Evolutionary conservation across 2,113 vertebrate species (phyloP), one percentile per base, ranked within the genome.

Genomic region (Engraulis encrasicolus): DNA sequence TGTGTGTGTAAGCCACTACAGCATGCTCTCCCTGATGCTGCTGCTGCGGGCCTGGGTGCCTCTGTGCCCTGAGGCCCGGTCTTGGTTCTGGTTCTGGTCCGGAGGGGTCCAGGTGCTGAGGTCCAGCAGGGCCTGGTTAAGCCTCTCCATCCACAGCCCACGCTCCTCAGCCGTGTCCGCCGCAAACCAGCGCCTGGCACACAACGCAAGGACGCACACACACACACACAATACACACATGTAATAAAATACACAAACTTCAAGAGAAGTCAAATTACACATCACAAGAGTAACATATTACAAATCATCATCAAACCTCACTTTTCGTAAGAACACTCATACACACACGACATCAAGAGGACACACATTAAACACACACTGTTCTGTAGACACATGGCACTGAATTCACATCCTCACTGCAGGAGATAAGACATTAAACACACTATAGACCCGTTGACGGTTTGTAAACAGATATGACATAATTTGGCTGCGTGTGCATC

Each of bases 41-140:
- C 85, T 85, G 18, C 82, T 82, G n/a, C n/a, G n/a, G 80, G 81
- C 84, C 23, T 81, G 81, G 0, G 78, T 2, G 79, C 78, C 85
- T 14, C 27, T 74, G 27, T 11, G 11, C n/a, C n/a, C n/a, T 9
- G 11, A 14, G 0, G 85, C 61, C 79, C 58, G 50, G n/a, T 50
- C 81, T 7, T 48, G 49, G 11, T 85, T 87, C 7, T 17, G 82
- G 45, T 23, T n/a, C 1, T 49, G 49, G 1, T 84, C 20, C 0
- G n/a, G 49, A 52, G 12, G 83, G 87, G 79, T 94, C 95, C 95
- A 96, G 0, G 94, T 94, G 77, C 91, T 86, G 12, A 92, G 84
- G 90, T 95, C 94, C 88, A 95, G 15, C 61, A 95, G 91, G n/a
- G 79, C 90, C 61, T 96, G 95, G 87, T 83, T 93, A 18, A 95